Percentiles rank a stretch among this genome's conserved stretches.
phyloP scores from a whole-genome alignment of 2,797 vertebrate genomes.

The Sphenopsis melanotis region DNA sequence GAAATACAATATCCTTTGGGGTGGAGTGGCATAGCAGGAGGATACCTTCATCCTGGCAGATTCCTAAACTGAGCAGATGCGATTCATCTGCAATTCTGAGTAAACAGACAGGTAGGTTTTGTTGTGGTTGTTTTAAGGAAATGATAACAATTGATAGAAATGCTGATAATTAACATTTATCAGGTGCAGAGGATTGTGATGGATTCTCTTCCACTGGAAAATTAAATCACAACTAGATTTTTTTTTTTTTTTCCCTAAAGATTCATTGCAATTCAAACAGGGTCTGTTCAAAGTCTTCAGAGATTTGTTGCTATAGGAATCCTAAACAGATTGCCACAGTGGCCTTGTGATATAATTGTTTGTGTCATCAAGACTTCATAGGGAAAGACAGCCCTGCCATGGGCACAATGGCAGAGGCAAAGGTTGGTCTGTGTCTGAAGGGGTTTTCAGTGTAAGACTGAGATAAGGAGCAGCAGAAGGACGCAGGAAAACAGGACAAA shows the following conservation, averaged over 20 bases:
- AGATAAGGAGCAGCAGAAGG: background rate
- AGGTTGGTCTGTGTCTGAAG: background rate
- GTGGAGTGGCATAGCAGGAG: background rate
- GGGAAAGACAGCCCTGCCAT: background rate
- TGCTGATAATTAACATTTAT: background rate
- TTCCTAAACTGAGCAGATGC: background rate
- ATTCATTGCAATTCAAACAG: background rate
- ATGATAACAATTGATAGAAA: fast-evolving
- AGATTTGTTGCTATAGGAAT: background rate
- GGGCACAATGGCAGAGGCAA: background rate
- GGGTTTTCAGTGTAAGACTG: background rate
- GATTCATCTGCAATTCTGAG: background rate
- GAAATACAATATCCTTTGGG: background rate
- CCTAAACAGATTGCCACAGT: background rate
- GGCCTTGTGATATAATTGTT: background rate
- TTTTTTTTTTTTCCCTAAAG: background rate
- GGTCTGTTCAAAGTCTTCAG: background rate
- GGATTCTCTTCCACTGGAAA: background rate
- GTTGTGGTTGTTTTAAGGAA: background rate
- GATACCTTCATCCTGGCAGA: background rate
- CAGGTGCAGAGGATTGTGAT: background rate
- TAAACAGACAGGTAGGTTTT: background rate
- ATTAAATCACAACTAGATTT: background rate
- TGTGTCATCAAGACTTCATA: background rate
- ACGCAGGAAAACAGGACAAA: background rate